A percentile compares a stretch with the other conserved stretches of the same genome.
Conservation (phyloP, 2,113 vertebrate species). For the Microcebus jonahi region DNA sequence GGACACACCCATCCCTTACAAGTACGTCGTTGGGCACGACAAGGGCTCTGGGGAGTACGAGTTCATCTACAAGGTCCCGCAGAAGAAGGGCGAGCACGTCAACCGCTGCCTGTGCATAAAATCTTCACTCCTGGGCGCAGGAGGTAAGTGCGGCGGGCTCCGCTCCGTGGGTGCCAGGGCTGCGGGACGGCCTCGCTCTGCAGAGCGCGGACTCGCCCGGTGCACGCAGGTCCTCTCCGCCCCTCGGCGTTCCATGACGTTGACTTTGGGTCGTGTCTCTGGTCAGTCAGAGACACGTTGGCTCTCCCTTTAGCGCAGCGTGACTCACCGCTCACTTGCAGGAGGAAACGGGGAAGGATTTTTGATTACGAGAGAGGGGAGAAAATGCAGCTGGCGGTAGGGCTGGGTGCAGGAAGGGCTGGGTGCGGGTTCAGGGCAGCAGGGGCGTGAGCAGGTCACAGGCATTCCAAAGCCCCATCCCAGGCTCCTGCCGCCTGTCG, state of each 20-base stretch:
- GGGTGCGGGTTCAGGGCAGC: fast-evolving
- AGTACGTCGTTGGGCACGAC: conserved; percentile 84
- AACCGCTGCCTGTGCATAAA: conserved; percentile 78
- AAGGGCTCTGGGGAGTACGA: conserved; percentile 33
- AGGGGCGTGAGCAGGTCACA: not conserved
- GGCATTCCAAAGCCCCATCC: not conserved
- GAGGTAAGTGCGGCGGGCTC: conserved; percentile 79
- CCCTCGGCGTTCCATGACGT: not conserved
- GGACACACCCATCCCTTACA: conserved; percentile 87
- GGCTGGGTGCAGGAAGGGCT: too few species aligned
- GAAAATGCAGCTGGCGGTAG: fast-evolving
- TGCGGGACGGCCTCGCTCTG: fast-evolving
- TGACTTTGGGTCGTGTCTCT: not conserved
- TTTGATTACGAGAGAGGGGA: not conserved
- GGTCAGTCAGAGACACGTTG: not conserved
- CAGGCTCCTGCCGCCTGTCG: not conserved
- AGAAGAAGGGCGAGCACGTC: fast-evolving
- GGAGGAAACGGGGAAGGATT: not conserved
- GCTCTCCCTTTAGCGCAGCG: not conserved
- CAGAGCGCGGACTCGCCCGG: not conserved
- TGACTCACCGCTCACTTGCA: not conserved
- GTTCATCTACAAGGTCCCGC: conserved; percentile 63
- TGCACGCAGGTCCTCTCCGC: not conserved
- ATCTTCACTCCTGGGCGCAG: not conserved
- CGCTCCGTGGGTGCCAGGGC: not conserved